phyloP scores from a whole-genome alignment of 2,888 invertebrate genomes.

The Dermolepida albohirtum region DNA sequence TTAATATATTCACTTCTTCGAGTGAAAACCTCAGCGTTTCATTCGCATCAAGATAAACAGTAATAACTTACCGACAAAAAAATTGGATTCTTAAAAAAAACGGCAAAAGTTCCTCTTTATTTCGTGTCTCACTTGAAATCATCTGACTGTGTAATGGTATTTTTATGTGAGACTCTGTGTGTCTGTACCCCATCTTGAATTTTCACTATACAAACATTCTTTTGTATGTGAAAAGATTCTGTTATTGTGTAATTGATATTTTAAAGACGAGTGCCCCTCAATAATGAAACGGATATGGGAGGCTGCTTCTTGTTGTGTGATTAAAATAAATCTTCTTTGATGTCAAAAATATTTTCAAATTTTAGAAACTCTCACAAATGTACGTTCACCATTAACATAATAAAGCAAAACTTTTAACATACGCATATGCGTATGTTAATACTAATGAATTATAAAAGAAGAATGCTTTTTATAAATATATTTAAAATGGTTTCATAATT shows the following conservation, averaged over 20 bases:
- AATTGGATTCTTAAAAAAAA: conserved; percentile 2
- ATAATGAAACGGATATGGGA: conserved; percentile 27
- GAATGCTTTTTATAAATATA: too few species aligned
- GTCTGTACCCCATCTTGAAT: conserved; percentile 25
- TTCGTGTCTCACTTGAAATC: conserved; percentile 8
- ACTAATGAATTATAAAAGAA: too few species aligned
- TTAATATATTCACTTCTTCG: conserved; percentile 29
- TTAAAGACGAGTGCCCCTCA: conserved; percentile 7
- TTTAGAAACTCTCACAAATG: conserved; percentile 3
- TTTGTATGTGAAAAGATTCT: conserved; percentile 18
- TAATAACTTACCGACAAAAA: neutral
- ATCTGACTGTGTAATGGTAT: conserved; percentile 15
- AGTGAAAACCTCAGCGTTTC: conserved; percentile 4
- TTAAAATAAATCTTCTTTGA: conserved; percentile 28
- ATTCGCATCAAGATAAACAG: conserved; percentile 16
- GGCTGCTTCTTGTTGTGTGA: conserved; percentile 10
- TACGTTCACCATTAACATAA: too few species aligned
- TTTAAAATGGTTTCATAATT: too few species aligned
- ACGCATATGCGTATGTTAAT: too few species aligned
- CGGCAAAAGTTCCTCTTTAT: neutral
- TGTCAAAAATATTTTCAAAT: neutral
- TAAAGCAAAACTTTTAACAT: too few species aligned
- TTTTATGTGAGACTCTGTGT: conserved; percentile 25
- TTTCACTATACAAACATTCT: neutral
- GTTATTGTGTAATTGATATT: conserved; percentile 31